A percentile compares a stretch with the other conserved stretches of the same genome.
phyloP scores from a whole-genome alignment of 2,888 invertebrate species.

The Parascotia fuliginaria region DNA sequence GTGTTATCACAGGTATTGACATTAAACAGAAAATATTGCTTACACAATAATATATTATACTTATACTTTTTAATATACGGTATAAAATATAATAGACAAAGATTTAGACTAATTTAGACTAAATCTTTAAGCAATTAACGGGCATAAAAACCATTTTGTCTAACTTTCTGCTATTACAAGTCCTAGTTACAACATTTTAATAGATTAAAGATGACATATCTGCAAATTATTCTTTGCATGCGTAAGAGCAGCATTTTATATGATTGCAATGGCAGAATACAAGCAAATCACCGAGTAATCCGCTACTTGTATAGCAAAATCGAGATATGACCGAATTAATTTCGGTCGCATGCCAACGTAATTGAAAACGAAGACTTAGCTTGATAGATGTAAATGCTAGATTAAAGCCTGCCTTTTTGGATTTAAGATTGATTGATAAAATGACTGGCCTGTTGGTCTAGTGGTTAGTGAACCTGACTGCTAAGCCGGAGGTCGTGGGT shows the following conservation, averaged over 20 bases:
- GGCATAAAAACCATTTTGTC: too few relatives aligned
- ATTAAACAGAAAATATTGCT: too few relatives aligned
- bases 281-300: constrained; percentile 80
- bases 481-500: too few relatives aligned
- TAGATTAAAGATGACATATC: constrained; percentile 21
- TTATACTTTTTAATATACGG: too few relatives aligned
- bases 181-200: background rate
- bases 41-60: too few relatives aligned
- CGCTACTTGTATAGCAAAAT: constrained; percentile 73
- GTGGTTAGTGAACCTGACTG: too few relatives aligned
- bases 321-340: constrained; percentile 79
- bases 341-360: constrained; percentile 69
- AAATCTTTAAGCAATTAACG: too few relatives aligned
- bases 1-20: too few relatives aligned
- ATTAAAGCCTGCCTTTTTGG: constrained; percentile 46
- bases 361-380: constrained; percentile 76
- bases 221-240: constrained; percentile 55
- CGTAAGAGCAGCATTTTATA: constrained; percentile 61
- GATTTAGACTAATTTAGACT: too few relatives aligned
- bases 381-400: constrained; percentile 60
- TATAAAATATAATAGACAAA: too few relatives aligned
- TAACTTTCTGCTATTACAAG: background rate
- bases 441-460: too few relatives aligned
- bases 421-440: constrained; percentile 32
- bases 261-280: constrained; percentile 63